Evolutionary conservation across 2,113 vertebrate species (phyloP).

Genomic region (Elanoides forficatus): DNA sequence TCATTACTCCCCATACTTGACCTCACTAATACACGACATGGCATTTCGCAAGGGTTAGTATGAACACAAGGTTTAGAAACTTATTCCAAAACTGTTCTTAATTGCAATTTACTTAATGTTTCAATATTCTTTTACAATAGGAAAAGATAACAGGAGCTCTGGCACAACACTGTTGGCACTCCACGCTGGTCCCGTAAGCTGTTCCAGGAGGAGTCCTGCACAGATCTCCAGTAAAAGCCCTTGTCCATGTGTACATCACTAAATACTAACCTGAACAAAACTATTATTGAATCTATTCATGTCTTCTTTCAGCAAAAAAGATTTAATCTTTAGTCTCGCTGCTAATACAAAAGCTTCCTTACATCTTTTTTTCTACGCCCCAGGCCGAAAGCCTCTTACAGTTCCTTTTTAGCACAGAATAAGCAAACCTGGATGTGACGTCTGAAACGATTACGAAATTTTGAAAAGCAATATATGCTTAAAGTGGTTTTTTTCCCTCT

Average conservation of each 20-base stretch:
- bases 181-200: neutral
- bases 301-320: neutral
- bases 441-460: neutral
- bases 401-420: neutral
- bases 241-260: rapidly evolving
- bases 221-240: neutral
- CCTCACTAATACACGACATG: neutral
- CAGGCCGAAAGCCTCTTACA: neutral
- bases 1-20: neutral
- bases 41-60: neutral
- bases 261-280: neutral
- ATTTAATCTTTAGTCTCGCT: neutral
- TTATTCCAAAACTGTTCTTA: neutral
- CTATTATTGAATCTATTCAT: rapidly evolving
- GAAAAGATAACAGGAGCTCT: neutral
- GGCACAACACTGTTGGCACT: neutral
- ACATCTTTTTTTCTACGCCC: neutral
- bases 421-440: neutral
- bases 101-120: neutral
- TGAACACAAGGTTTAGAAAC: neutral
- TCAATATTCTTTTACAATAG: neutral
- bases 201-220: neutral
- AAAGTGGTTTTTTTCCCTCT: neutral
- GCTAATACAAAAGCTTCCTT: neutral
- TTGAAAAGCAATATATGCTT: neutral